Conservation (phyloP, 1,140 invertebrate species). For the Hydropsyche tenuis region DNA sequence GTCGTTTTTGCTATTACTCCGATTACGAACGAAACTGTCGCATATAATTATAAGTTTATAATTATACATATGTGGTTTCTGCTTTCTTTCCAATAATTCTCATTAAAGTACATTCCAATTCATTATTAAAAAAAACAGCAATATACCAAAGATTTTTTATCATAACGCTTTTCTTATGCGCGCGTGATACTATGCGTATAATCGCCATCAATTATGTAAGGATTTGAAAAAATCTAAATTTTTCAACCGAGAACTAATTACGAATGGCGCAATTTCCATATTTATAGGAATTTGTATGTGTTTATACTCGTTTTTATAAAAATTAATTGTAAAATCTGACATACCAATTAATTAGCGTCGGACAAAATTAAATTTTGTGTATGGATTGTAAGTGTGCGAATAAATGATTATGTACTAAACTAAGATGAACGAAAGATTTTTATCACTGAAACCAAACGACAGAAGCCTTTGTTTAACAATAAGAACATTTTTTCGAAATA, state of each 20-base stretch:
- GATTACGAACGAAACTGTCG: too few relatives aligned
- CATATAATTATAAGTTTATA: too few relatives aligned
- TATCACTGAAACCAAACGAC: background rate
- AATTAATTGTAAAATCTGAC: background rate
- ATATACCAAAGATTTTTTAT: conserved; percentile 14
- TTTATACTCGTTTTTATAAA: conserved; percentile 26
- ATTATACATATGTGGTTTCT: too few relatives aligned
- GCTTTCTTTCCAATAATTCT: too few relatives aligned
- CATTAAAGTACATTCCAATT: background rate
- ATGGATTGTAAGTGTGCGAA: background rate
- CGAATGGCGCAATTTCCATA: conserved; percentile 5
- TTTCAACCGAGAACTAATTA: background rate
- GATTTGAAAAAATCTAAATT: too few relatives aligned
- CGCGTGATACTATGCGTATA: too few relatives aligned
- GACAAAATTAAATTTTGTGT: background rate
- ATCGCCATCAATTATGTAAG: background rate
- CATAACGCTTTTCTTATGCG: too few relatives aligned
- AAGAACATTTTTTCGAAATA: background rate
- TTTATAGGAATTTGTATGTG: conserved; percentile 14
- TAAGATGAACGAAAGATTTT: background rate
- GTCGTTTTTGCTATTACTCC: too few relatives aligned
- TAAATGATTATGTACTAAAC: background rate
- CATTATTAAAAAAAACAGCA: background rate
- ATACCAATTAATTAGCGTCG: conserved; percentile 10
- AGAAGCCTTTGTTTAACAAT: background rate